phyloP scores from a whole-genome alignment of 2,113 vertebrate genomes.

The Hipposideros armiger region DNA sequence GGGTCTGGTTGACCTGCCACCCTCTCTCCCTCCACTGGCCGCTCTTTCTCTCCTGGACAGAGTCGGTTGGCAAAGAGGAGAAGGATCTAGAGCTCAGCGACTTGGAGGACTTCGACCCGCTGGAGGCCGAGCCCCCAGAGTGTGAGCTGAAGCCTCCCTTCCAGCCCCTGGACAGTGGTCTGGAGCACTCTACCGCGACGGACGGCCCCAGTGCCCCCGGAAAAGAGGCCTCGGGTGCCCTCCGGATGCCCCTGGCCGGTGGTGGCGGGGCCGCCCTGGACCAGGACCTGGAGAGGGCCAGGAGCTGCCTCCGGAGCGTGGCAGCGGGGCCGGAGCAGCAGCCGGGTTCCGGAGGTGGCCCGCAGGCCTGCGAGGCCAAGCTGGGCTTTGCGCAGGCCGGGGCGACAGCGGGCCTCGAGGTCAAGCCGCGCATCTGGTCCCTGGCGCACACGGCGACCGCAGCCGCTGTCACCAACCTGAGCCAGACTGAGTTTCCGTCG shows the following conservation, averaged over 20 bases:
- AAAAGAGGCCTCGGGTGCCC: constrained; percentile 87
- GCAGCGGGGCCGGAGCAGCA: constrained; percentile 89
- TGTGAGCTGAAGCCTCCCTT: constrained; percentile 95
- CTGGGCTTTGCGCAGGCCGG: constrained; percentile 87
- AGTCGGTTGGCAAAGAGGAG: constrained; percentile 90
- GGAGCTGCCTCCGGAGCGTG: constrained; percentile 92
- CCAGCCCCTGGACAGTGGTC: constrained; percentile 88
- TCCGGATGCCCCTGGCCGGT: constrained; percentile 87
- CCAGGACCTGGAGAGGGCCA: constrained; percentile 89
- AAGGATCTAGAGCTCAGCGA: constrained; percentile 97
- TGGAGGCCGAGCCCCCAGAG: constrained; percentile 94
- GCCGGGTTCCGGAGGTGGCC: constrained; percentile 82
- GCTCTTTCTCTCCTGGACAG: constrained; percentile 82
- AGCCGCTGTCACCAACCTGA: constrained; percentile 93
- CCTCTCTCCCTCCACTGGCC: constrained; percentile 55
- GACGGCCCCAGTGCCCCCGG: constrained; percentile 86
- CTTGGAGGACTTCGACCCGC: constrained; percentile 95
- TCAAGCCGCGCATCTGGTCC: constrained; percentile 98
- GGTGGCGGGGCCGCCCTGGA: constrained; percentile 80
- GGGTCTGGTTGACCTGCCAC: fast-evolving
- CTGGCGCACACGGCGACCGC: constrained; percentile 98
- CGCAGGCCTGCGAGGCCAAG: constrained; percentile 89
- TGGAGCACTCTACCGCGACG: constrained; percentile 82
- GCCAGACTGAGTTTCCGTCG: constrained; percentile 96
- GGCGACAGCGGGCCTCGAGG: constrained; percentile 92